Conservation (phyloP, 1,140 invertebrate species). For the Papilio machaon region DNA sequence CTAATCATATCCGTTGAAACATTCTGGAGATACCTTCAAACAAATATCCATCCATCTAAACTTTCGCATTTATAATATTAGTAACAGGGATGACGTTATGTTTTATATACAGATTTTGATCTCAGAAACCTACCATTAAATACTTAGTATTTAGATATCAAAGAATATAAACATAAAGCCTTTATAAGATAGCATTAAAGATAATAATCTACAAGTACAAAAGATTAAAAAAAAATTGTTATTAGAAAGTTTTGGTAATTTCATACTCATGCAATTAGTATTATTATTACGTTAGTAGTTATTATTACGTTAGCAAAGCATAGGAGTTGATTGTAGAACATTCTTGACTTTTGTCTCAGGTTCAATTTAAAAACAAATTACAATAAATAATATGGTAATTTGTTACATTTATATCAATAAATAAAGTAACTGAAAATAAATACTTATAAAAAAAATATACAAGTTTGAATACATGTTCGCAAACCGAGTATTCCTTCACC, state of each 20-base stretch:
- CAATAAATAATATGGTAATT: no score
- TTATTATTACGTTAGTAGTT: background rate
- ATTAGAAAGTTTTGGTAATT: slow-evolving; percentile 7
- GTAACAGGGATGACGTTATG: no score
- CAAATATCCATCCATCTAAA: no score
- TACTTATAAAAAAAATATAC: no score
- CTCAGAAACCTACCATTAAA: no score
- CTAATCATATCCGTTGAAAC: no score
- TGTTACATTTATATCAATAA: background rate
- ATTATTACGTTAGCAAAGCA: background rate
- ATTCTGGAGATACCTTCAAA: no score
- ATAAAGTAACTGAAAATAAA: background rate
- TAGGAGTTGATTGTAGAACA: background rate
- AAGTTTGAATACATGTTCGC: background rate
- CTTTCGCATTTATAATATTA: no score
- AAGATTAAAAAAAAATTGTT: background rate
- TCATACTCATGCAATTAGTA: background rate
- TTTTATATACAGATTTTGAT: no score
- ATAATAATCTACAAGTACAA: background rate
- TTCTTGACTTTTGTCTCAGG: background rate
- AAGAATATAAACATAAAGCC: background rate
- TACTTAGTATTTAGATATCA: background rate
- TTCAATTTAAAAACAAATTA: background rate
- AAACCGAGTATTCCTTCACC: background rate
- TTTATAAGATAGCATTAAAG: background rate